Conservation (phyloP, 2,113 vertebrate genomes). For the Vidua macroura region DNA sequence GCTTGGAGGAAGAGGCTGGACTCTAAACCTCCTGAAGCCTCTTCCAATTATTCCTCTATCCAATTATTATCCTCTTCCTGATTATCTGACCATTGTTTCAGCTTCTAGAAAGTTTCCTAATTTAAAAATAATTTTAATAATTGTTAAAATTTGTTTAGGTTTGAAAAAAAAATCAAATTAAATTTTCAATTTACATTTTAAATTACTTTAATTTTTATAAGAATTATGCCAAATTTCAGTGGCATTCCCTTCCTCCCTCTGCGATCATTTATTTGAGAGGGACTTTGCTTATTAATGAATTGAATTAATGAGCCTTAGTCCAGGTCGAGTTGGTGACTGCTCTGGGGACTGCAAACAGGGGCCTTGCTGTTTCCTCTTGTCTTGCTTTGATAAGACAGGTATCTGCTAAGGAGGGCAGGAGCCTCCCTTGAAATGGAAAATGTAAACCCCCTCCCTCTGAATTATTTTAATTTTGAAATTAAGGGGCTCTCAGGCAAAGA, state of each 20-base stretch:
- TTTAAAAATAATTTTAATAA: background rate
- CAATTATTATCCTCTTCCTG: background rate
- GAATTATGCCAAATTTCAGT: background rate
- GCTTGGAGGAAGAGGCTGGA: background rate
- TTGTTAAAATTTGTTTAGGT: background rate
- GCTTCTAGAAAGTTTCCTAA: background rate
- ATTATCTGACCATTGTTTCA: background rate
- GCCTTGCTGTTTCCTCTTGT: background rate
- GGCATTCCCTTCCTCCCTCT: background rate
- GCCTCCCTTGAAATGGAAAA: background rate
- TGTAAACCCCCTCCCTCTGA: background rate
- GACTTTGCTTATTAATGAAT: background rate
- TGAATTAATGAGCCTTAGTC: background rate
- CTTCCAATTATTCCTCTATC: background rate
- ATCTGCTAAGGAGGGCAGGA: background rate
- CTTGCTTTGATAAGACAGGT: background rate
- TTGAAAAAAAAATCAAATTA: background rate
- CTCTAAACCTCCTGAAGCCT: background rate
- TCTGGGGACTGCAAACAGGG: background rate
- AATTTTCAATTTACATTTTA: background rate
- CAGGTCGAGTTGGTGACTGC: background rate
- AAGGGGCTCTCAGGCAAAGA: too few relatives aligned
- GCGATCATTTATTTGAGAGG: background rate
- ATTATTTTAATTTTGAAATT: too few relatives aligned
- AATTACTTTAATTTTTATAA: background rate